Evolutionary conservation across 2,888 invertebrate genomes (phyloP).

Genomic region (Dendrolimus houi): DNA sequence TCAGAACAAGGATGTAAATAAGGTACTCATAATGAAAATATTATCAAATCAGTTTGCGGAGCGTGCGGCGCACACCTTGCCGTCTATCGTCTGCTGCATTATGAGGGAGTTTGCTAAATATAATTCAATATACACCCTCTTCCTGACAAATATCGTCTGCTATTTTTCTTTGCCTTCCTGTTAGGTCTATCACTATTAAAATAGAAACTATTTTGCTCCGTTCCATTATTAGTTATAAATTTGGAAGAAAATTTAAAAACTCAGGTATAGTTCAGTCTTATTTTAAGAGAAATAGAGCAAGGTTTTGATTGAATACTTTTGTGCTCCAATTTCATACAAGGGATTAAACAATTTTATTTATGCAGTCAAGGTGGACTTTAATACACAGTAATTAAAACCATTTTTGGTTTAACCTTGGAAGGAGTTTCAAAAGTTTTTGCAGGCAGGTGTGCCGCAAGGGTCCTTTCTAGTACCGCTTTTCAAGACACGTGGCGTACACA

Average conservation of each 20-base stretch:
- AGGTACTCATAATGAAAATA: slow-evolving; percentile 27
- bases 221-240: neutral
- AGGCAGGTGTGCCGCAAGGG: slow-evolving; percentile 70
- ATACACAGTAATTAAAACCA: slow-evolving; percentile 24
- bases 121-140: slow-evolving; percentile 73
- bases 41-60: slow-evolving; percentile 38
- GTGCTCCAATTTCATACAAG: neutral
- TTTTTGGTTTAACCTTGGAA: slow-evolving; percentile 16
- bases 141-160: slow-evolving; percentile 65
- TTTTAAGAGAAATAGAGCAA: neutral
- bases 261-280: neutral
- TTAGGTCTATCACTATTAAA: neutral
- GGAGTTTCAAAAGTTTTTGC: slow-evolving; percentile 23
- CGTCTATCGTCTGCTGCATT: slow-evolving; percentile 66
- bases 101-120: slow-evolving; percentile 69
- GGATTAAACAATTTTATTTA: slow-evolving; percentile 1
- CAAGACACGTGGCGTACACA: slow-evolving; percentile 69
- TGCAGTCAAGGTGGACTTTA: slow-evolving; percentile 23
- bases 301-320: neutral
- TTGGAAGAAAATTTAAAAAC: neutral
- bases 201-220: neutral
- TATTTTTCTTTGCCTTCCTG: neutral
- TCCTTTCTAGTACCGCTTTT: slow-evolving; percentile 55
- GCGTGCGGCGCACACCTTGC: slow-evolving; percentile 60
- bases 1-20: slow-evolving; percentile 14